Evolutionary conservation across 2,113 vertebrate species (phyloP).

Genomic region (Antechinus stuartii): DNA sequence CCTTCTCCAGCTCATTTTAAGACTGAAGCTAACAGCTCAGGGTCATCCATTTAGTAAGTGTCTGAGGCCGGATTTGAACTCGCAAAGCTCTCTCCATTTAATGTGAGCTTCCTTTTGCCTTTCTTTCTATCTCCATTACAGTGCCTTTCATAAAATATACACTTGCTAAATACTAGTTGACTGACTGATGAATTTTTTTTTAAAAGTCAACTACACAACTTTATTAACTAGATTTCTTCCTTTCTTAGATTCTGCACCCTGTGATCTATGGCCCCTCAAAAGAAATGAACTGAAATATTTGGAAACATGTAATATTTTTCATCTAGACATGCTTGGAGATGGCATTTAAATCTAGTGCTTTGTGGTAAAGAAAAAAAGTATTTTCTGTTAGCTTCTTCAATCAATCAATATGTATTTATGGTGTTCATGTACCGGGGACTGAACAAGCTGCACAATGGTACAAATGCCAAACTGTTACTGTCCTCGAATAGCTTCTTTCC

Average conservation of each 20-base stretch:
- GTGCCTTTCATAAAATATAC: background rate
- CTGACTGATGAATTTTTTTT: too few species aligned
- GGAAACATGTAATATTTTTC: conserved; percentile 38
- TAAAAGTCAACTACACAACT: background rate
- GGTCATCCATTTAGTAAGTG: background rate
- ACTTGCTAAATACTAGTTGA: background rate
- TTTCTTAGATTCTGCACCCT: too few species aligned
- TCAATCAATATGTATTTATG: too few species aligned
- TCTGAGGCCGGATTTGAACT: background rate
- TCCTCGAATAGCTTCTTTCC: too few species aligned
- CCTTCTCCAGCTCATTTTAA: background rate
- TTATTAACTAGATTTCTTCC: background rate
- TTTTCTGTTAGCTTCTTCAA: too few species aligned
- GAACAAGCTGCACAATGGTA: too few species aligned
- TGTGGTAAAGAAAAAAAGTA: too few species aligned
- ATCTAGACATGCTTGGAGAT: background rate
- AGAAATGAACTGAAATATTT: conserved; percentile 62
- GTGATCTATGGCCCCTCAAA: background rate
- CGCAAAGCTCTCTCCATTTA: background rate
- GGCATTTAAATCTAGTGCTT: too few species aligned
- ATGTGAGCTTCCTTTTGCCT: background rate
- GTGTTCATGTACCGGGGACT: too few species aligned
- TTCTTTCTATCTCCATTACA: background rate
- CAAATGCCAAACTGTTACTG: too few species aligned
- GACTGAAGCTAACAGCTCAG: background rate